These are phyloP conservation scores for Cherax quadricarinatus DNA, from an alignment of 1,140 invertebrate species.

Conservation along the genomic window DNA sequence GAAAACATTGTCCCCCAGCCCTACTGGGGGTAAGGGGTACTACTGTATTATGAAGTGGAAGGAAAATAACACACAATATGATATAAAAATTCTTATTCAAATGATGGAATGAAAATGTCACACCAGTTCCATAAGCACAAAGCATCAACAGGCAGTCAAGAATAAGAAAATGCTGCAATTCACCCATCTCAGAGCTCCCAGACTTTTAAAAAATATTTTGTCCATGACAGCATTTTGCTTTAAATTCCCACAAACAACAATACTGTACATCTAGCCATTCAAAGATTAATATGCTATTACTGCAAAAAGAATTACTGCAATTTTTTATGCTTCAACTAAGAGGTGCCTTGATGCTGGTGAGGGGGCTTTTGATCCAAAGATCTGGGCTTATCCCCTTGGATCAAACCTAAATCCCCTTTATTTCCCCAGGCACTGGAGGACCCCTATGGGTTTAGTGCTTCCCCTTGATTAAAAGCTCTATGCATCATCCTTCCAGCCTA, in stretches of 20 bases:
- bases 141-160: constrained; percentile 7
- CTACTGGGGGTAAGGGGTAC: no score
- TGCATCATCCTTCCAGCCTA: not conserved
- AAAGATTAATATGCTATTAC: not conserved
- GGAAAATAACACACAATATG: not conserved
- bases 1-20: no score
- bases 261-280: not conserved
- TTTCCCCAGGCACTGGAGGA: no score
- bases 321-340: not conserved
- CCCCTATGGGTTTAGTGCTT: no score
- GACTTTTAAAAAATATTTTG: not conserved
- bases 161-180: constrained; percentile 12
- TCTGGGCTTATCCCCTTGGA: no score
- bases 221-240: constrained; percentile 6
- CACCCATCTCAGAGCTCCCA: not conserved
- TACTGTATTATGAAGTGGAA: not conserved
- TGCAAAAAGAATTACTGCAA: not conserved
- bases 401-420: no score
- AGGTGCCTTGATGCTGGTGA: no score
- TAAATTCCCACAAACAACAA: not conserved
- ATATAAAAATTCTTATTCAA: constrained; percentile 15
- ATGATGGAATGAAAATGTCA: constrained; percentile 10
- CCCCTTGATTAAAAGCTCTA: not conserved
- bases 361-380: no score
- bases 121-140: not conserved